Percentiles rank a stretch among this genome's conserved stretches.
Evolutionary conservation across 1,140 invertebrate genomes (phyloP).

Genomic region (Choristoneura fumiferana): DNA sequence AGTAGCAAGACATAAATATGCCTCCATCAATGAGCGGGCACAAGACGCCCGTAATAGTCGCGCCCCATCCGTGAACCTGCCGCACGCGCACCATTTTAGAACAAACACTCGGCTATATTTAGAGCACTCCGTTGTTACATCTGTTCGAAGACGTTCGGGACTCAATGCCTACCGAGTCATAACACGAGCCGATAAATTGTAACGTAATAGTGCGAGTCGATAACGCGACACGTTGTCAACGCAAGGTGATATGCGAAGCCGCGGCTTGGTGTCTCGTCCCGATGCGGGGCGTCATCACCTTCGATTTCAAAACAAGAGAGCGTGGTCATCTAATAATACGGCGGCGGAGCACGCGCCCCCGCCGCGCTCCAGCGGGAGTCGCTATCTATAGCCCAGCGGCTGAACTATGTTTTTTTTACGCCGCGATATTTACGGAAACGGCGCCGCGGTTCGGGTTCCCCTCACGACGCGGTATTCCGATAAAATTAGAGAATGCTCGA

Average conservation of each 20-base stretch:
- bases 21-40: too few relatives aligned
- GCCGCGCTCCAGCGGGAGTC: conserved; percentile 53
- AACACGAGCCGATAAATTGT: too few relatives aligned
- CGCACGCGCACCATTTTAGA: conserved; percentile 1
- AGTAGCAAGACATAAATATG: too few relatives aligned
- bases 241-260: too few relatives aligned
- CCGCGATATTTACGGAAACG: conserved; percentile 54
- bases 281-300: too few relatives aligned
- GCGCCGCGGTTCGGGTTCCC: conserved; percentile 36
- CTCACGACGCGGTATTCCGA: conserved; percentile 38
- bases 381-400: conserved; percentile 52
- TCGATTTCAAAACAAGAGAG: too few relatives aligned
- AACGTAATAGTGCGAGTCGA: too few relatives aligned
- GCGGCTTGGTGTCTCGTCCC: too few relatives aligned
- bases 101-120: not conserved
- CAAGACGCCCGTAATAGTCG: not conserved
- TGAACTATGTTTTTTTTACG: conserved; percentile 35
- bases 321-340: too few relatives aligned
- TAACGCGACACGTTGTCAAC: too few relatives aligned
- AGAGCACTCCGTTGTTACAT: conserved; percentile 8
- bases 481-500: conserved; percentile 70
- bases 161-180: too few relatives aligned
- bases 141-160: too few relatives aligned
- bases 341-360: not conserved
- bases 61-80: conserved; percentile 2